Conservation (phyloP, 2,113 vertebrate genomes). For the Arizona elegans region DNA sequence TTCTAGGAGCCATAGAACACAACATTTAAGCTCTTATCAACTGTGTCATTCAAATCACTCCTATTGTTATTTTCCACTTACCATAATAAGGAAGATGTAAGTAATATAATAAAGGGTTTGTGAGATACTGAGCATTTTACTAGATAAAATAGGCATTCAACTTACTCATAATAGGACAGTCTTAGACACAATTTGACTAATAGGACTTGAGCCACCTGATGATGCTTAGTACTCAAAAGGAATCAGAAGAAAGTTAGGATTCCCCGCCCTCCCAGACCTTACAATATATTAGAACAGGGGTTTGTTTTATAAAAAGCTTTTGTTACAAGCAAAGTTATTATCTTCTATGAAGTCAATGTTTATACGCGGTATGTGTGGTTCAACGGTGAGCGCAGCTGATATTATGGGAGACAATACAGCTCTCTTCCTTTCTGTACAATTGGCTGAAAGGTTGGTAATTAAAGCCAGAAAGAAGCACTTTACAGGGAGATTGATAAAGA, state of each 20-base stretch:
- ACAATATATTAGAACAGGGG: neutral
- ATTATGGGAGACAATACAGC: neutral
- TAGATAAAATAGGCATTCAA: neutral
- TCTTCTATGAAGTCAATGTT: neutral
- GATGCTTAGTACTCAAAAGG: neutral
- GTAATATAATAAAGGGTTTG: neutral
- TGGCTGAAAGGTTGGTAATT: neutral
- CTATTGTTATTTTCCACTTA: neutral
- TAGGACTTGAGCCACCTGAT: neutral
- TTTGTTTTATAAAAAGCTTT: neutral
- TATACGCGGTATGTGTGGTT: neutral
- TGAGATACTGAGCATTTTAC: neutral
- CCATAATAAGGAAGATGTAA: neutral
- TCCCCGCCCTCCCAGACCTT: no score
- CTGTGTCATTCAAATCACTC: neutral
- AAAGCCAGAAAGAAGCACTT: neutral
- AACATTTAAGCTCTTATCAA: neutral
- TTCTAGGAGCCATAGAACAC: neutral
- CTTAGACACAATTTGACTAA: neutral
- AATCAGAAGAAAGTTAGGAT: neutral
- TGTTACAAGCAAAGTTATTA: neutral
- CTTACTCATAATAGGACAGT: neutral
- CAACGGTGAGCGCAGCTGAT: neutral
- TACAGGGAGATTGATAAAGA: neutral
- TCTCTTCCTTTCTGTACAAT: neutral